Conservation (phyloP, 2,113 vertebrate genomes). For the Eptatretus burgeri region DNA sequence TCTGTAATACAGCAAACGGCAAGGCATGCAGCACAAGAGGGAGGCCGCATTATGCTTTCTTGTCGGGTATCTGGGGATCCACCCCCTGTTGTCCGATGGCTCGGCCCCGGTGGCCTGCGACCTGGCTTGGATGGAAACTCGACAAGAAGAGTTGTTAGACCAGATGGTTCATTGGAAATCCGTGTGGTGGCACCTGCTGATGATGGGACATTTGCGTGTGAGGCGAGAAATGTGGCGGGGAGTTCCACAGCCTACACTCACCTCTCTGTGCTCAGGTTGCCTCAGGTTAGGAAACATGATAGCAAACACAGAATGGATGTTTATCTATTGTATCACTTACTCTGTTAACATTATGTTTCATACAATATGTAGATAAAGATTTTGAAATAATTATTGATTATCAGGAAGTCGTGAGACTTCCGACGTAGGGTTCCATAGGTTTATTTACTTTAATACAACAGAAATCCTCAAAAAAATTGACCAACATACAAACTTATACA, state of each 20-base stretch:
- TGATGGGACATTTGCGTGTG: constrained; percentile 44
- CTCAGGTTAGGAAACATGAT: constrained; percentile 15
- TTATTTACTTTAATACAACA: too few relatives aligned
- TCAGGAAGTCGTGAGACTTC: too few relatives aligned
- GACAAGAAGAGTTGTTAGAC: constrained; percentile 28
- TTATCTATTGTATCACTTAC: too few relatives aligned
- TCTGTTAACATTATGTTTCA: too few relatives aligned
- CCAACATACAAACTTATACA: too few relatives aligned
- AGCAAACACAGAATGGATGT: too few relatives aligned
- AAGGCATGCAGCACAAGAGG: constrained; percentile 52
- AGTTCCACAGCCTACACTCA: constrained; percentile 47
- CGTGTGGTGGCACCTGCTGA: constrained; percentile 37
- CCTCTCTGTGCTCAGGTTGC: constrained; percentile 47
- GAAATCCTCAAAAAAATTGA: too few relatives aligned
- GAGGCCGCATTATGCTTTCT: constrained; percentile 37
- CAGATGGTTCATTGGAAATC: constrained; percentile 50
- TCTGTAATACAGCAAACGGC: constrained; percentile 59
- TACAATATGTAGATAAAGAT: too few relatives aligned
- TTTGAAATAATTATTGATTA: too few relatives aligned
- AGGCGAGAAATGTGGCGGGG: constrained; percentile 50
- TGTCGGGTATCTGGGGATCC: constrained; percentile 54
- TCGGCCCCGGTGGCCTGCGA: constrained; percentile 33
- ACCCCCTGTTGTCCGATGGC: constrained; percentile 44
- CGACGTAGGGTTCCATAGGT: too few relatives aligned
- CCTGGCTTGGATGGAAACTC: too few relatives aligned